A percentile compares a stretch with the other conserved stretches of the same genome.
Evolutionary conservation across 2,888 invertebrate genomes (phyloP).

Genomic region (Nymphalis c-album): DNA sequence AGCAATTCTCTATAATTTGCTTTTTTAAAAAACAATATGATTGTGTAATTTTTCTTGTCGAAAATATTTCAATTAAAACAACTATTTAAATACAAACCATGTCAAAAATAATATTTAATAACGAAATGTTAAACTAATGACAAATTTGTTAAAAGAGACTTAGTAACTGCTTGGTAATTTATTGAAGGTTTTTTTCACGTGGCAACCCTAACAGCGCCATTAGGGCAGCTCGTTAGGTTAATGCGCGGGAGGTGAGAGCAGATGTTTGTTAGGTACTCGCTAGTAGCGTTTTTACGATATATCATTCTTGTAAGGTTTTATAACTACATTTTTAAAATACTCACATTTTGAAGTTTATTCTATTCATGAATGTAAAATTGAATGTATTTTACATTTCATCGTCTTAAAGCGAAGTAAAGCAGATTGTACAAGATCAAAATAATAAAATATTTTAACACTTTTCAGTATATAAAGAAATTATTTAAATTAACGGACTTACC

Average conservation of each 20-base stretch:
- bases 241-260: conserved; percentile 74
- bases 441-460: no score
- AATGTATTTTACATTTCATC: not conserved
- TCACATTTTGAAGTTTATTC: conserved; percentile 4
- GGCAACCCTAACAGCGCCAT: conserved; percentile 71
- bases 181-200: conserved; percentile 71
- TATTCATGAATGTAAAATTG: not conserved
- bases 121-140: conserved; percentile 52
- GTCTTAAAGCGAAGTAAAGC: not conserved
- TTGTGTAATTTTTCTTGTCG: no score
- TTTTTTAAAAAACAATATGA: no score
- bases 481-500: no score
- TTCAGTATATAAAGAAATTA: no score
- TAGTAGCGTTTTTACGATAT: conserved; percentile 69
- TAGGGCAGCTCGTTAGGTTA: conserved; percentile 78
- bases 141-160: conserved; percentile 64
- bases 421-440: no score
- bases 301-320: conserved; percentile 57
- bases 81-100: no score
- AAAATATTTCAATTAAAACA: no score
- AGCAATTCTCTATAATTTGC: not conserved
- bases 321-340: conserved; percentile 24
- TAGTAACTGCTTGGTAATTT: conserved; percentile 70
- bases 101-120: not conserved
- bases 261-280: conserved; percentile 57